These are phyloP conservation scores for Pogonophryne albipinna DNA, from an alignment of 2,797 vertebrate species.

Conservation along the genomic window DNA sequence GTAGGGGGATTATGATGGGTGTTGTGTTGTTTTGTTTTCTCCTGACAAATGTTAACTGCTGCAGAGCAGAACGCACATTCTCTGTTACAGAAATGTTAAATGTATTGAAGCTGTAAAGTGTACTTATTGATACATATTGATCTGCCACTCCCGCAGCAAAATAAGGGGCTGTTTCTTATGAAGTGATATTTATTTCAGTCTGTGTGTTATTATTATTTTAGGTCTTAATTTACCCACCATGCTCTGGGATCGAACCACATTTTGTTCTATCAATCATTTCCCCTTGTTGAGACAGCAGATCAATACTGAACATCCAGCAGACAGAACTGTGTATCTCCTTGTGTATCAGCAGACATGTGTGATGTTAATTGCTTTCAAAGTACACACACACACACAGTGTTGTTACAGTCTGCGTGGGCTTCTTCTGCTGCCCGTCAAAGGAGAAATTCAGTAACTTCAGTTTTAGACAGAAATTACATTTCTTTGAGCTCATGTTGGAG, in stretches of 20 bases:
- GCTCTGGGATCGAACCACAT: constrained; percentile 22
- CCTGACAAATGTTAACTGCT: neutral
- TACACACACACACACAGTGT: too few relatives aligned
- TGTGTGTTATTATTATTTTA: neutral
- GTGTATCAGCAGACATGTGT: constrained; percentile 4
- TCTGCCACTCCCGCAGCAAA: neutral
- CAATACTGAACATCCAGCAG: constrained; percentile 37
- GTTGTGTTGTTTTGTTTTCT: neutral
- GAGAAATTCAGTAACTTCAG: constrained; percentile 35
- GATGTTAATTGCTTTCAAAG: constrained; percentile 37
- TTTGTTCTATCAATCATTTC: constrained; percentile 38
- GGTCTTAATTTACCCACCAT: constrained; percentile 39
- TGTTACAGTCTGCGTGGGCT: constrained; percentile 25
- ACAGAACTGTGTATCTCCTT: neutral
- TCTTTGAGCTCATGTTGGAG: neutral
- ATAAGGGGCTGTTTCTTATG: neutral
- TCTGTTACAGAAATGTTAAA: neutral
- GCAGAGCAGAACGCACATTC: neutral
- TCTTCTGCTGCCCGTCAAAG: constrained; percentile 27
- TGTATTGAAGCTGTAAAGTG: neutral
- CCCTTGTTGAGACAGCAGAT: constrained; percentile 27
- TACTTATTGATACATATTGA: neutral
- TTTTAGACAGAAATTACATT: constrained; percentile 15
- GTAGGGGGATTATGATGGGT: too few relatives aligned
- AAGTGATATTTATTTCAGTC: neutral